Percentiles rank a stretch among this genome's conserved stretches.
Conservation (phyloP, 2,888 invertebrate species). For the Acanthosepion pharaonis region DNA sequence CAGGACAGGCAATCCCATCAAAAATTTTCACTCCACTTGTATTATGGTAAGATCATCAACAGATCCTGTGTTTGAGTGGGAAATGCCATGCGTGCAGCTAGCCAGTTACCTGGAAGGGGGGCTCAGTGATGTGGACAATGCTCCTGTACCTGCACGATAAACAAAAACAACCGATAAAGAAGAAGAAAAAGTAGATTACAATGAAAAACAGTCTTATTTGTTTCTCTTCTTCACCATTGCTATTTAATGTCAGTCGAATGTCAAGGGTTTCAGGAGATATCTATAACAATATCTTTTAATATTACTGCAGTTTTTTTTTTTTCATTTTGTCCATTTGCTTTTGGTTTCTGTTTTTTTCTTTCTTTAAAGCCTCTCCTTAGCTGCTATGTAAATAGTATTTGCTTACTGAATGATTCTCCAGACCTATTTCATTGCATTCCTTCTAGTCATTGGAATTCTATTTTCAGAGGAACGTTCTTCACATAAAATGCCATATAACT, state of each 20-base stretch:
- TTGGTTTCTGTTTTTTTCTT: background rate
- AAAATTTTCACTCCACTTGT: too few species aligned
- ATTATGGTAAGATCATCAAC: too few species aligned
- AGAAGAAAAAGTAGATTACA: background rate
- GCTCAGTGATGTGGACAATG: too few species aligned
- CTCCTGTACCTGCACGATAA: too few species aligned
- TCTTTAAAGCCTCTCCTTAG: background rate
- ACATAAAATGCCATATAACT: background rate
- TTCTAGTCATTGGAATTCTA: slow-evolving; percentile 33
- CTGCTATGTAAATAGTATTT: background rate
- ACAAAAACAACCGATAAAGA: too few species aligned
- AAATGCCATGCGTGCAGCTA: too few species aligned
- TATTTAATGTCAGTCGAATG: background rate
- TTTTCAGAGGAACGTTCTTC: background rate
- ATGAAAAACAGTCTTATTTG: background rate
- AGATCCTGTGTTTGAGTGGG: too few species aligned
- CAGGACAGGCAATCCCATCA: too few species aligned
- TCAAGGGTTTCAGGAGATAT: background rate
- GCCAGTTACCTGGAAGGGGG: too few species aligned
- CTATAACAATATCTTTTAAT: background rate
- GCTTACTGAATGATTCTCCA: background rate
- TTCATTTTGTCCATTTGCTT: background rate
- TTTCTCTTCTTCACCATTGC: background rate
- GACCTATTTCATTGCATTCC: background rate
- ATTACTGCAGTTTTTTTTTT: background rate